Conservation (phyloP, 2,888 invertebrate species). For the Myopa tessellatipennis region DNA sequence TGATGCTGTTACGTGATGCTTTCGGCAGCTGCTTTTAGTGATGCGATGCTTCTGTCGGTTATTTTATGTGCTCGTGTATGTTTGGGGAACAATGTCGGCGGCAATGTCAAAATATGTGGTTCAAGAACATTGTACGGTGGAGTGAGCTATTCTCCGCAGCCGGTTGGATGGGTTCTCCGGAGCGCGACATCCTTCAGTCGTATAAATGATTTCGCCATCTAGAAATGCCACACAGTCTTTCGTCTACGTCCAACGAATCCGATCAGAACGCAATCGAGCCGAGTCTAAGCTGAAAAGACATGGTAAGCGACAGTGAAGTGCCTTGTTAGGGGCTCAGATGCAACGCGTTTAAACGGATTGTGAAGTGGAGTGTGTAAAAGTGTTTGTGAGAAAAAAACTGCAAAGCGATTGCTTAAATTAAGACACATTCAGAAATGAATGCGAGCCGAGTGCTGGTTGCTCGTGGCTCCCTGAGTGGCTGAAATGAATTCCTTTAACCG, state of each 20-base stretch:
- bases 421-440: slow-evolving; percentile 19
- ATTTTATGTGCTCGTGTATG: background rate
- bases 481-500: too few relatives aligned
- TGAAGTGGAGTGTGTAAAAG: background rate
- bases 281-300: slow-evolving; percentile 28
- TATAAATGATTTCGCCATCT: slow-evolving; percentile 63
- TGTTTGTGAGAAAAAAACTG: background rate
- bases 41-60: background rate
- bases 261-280: slow-evolving; percentile 54
- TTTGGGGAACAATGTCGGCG: background rate
- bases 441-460: background rate
- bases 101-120: slow-evolving; percentile 52
- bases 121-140: slow-evolving; percentile 57
- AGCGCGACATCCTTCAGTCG: slow-evolving; percentile 57
- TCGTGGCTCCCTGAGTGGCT: too few relatives aligned
- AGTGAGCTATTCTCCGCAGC: slow-evolving; percentile 55
- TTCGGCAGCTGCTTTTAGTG: background rate
- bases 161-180: slow-evolving; percentile 57
- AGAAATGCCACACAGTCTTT: slow-evolving; percentile 60
- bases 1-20: slow-evolving; percentile 2
- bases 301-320: slow-evolving; percentile 56
- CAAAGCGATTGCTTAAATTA: background rate
- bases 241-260: slow-evolving; percentile 62
- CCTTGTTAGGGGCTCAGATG: background rate
- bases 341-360: slow-evolving; percentile 3